Percentiles rank a stretch among this genome's conserved stretches.
Evolutionary conservation across 1,140 invertebrate species (phyloP).

Genomic region (Drosophila ironensis): DNA sequence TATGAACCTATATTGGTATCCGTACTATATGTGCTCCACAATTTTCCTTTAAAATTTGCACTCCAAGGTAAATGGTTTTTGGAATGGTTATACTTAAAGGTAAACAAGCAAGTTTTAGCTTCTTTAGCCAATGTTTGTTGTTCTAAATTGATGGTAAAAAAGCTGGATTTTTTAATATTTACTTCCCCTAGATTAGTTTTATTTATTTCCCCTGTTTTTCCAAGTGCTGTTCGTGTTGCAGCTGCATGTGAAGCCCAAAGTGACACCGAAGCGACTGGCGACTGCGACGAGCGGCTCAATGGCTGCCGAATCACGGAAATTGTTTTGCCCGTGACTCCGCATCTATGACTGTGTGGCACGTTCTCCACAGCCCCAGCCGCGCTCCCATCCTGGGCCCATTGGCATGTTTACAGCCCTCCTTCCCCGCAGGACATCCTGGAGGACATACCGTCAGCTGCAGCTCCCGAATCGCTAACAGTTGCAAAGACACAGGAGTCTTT

Average conservation of each 20-base stretch:
- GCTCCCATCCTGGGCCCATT: not conserved
- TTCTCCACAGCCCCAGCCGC: not conserved
- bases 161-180: too few relatives aligned
- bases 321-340: slow-evolving; percentile 29
- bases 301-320: slow-evolving; percentile 54
- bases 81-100: too few relatives aligned
- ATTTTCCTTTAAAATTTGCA: too few relatives aligned
- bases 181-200: too few relatives aligned
- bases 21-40: too few relatives aligned
- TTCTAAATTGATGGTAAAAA: too few relatives aligned
- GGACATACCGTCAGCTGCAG: slow-evolving; percentile 35
- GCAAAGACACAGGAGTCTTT: slow-evolving; percentile 19
- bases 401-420: not conserved
- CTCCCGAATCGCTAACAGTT: slow-evolving; percentile 35
- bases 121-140: too few relatives aligned
- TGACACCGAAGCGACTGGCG: slow-evolving; percentile 20
- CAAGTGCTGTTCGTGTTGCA: slow-evolving; percentile 11
- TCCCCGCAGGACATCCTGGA: not conserved
- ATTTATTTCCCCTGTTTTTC: not conserved
- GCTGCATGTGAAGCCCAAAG: slow-evolving; percentile 7
- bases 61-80: too few relatives aligned
- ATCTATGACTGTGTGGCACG: slow-evolving; percentile 34
- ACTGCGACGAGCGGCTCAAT: slow-evolving; percentile 37
- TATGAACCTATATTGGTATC: too few relatives aligned
- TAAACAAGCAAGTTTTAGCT: too few relatives aligned